These are phyloP conservation scores for Tragopan temminckii DNA, from an alignment of 2,797 vertebrate genomes.

Conservation along the genomic window DNA sequence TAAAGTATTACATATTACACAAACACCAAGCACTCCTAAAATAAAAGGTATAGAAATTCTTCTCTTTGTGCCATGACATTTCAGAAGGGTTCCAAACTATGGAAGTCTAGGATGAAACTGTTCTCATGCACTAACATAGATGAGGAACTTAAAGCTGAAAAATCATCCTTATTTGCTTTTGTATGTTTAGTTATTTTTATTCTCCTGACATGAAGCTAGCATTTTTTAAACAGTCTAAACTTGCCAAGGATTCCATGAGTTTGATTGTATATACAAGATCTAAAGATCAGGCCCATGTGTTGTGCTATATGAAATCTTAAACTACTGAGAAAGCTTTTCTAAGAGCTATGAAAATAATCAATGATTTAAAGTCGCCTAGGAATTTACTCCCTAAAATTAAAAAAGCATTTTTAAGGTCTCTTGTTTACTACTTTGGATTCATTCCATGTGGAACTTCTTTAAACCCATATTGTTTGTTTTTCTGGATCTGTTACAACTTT, in stretches of 20 bases:
- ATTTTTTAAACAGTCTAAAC: background rate
- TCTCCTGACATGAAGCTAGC: background rate
- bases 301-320: background rate
- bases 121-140: background rate
- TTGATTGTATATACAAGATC: background rate
- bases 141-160: background rate
- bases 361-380: background rate
- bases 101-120: background rate
- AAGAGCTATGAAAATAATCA: background rate
- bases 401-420: background rate
- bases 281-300: background rate
- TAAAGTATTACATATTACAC: rapidly evolving
- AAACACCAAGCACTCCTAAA: background rate
- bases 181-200: background rate
- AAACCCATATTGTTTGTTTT: background rate
- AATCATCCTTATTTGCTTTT: background rate
- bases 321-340: background rate
- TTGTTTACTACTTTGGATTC: slow-evolving; percentile 8
- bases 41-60: background rate
- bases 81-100: background rate
- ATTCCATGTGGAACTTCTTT: background rate
- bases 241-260: background rate
- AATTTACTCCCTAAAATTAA: background rate
- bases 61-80: background rate
- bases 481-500: background rate